A percentile compares a stretch with the other conserved stretches of the same genome.
These are phyloP conservation scores for Limanda limanda DNA, from an alignment of 2,113 vertebrate species.

Conservation along the genomic window DNA sequence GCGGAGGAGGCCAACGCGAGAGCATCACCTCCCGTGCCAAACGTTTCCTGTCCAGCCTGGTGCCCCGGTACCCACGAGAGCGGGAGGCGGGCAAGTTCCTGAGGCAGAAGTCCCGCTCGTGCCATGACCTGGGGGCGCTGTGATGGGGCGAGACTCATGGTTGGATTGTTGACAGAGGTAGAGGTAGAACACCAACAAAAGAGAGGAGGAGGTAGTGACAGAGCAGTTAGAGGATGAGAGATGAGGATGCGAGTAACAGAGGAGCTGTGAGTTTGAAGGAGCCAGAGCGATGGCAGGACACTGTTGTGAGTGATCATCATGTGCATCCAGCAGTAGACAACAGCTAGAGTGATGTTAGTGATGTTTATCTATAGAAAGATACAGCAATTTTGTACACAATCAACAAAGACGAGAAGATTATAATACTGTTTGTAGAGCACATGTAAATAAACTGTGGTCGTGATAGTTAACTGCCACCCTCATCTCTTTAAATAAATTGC, in stretches of 20 bases:
- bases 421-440: conserved; percentile 44
- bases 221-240: conserved; percentile 13
- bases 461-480: conserved; percentile 44
- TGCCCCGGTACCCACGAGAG: conserved; percentile 83
- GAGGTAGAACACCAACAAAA: conserved; percentile 22
- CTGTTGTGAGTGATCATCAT: conserved; percentile 22
- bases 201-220: conserved; percentile 19
- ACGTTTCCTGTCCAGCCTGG: conserved; percentile 88
- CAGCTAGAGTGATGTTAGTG: conserved; percentile 22
- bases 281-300: conserved; percentile 36
- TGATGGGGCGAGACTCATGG: conserved; percentile 39
- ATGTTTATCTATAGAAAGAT: conserved; percentile 34
- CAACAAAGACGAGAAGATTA: not conserved
- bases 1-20: conserved; percentile 79
- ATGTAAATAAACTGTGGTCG: conserved; percentile 74
- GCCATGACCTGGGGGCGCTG: conserved; percentile 88
- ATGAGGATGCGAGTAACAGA: conserved; percentile 22
- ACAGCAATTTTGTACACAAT: conserved; percentile 49
- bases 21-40: conserved; percentile 90
- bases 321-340: conserved; percentile 21
- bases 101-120: conserved; percentile 90
- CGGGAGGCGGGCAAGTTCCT: conserved; percentile 84
- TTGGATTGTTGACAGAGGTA: conserved; percentile 3
- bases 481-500: conserved; percentile 67
- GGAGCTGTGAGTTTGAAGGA: conserved; percentile 25